Evolutionary conservation across 1,140 invertebrate genomes (phyloP).

Genomic region (Drosophila saltans): DNA sequence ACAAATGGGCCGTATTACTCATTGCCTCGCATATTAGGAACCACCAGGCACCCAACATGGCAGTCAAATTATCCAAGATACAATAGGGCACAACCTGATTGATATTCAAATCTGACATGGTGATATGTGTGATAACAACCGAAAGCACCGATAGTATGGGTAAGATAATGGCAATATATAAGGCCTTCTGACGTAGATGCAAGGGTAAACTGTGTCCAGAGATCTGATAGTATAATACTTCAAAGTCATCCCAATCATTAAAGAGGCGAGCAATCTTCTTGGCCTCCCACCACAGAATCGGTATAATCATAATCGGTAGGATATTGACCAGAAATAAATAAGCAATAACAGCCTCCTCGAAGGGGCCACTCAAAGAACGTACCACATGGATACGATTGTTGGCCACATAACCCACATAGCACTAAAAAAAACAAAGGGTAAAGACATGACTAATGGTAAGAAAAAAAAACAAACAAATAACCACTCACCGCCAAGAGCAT

Average conservation of each 20-base stretch:
- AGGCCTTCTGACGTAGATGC: slow-evolving; percentile 84
- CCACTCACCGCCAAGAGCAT: slow-evolving; percentile 79
- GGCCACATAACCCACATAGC: slow-evolving; percentile 85
- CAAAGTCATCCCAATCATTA: slow-evolving; percentile 86
- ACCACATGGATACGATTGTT: slow-evolving; percentile 86
- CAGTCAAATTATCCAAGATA: slow-evolving; percentile 87
- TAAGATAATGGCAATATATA: slow-evolving; percentile 84
- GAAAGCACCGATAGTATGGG: slow-evolving; percentile 86
- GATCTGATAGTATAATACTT: slow-evolving; percentile 85
- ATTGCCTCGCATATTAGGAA: slow-evolving; percentile 86
- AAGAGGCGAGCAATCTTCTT: slow-evolving; percentile 85
- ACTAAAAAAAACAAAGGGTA: slow-evolving; percentile 36
- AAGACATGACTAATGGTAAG: background rate
- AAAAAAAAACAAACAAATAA: background rate
- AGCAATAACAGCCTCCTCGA: slow-evolving; percentile 88
- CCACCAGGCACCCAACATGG: slow-evolving; percentile 86
- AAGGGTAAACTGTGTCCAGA: slow-evolving; percentile 84
- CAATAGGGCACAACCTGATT: slow-evolving; percentile 87
- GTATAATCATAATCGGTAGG: slow-evolving; percentile 86
- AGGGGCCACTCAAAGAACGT: slow-evolving; percentile 86
- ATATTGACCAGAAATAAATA: slow-evolving; percentile 88
- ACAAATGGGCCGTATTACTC: slow-evolving; percentile 85
- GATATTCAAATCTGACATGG: slow-evolving; percentile 87
- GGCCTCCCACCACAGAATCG: slow-evolving; percentile 87
- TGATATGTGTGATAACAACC: slow-evolving; percentile 86